Evolutionary conservation across 1,140 invertebrate genomes (phyloP), one percentile per base, ranked within the genome.

Genomic region (Diploscapter pachys): DNA sequence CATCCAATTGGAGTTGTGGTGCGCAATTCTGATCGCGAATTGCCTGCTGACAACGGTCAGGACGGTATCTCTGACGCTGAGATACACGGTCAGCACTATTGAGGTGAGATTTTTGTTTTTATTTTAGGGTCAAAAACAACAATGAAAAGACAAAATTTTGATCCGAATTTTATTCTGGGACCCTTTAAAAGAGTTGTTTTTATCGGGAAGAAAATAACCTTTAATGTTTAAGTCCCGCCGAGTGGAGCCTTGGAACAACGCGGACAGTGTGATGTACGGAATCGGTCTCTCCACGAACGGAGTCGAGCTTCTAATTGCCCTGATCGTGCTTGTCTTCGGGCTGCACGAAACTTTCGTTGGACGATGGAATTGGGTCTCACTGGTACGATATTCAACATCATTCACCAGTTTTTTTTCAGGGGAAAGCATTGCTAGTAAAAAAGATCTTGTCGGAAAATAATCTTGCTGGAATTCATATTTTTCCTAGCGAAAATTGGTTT

Each of bases 241-340:
- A 64, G 79, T 82, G 66, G 91, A 90, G 8, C 94, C 95, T 76
- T 97, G 94, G 94, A 94, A 96, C 86, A 91, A 91, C 82, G 86
- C 96, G 1, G 95, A 98, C 85, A 94, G 97, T 82, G 94, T 94
- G 83, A 91, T 97, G 0, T 97, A 96, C 86, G 93, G 94, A 81
- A 93, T 95, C 51, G 89, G 92, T 71, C 91, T 93, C 2, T 92
- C 94, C 82, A 93, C 93, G 3, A 85, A 88, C 62, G 85, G 88
- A 52, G 78, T 90, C 13, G 95, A 98, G 84, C 96, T 98, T 82
- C 90, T 93, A 75, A 95, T 97, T 80, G 95, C 94, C 0, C 93
- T 97, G 55, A 92, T 96, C 85, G 87, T 98, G 2, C 94, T 98
- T 81, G 92, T 94, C 82, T 97, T 96, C 86, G 94, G 95, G 31